Evolutionary conservation across 2,797 vertebrate species (phyloP).

Genomic region (Onychomys leucogaster): DNA sequence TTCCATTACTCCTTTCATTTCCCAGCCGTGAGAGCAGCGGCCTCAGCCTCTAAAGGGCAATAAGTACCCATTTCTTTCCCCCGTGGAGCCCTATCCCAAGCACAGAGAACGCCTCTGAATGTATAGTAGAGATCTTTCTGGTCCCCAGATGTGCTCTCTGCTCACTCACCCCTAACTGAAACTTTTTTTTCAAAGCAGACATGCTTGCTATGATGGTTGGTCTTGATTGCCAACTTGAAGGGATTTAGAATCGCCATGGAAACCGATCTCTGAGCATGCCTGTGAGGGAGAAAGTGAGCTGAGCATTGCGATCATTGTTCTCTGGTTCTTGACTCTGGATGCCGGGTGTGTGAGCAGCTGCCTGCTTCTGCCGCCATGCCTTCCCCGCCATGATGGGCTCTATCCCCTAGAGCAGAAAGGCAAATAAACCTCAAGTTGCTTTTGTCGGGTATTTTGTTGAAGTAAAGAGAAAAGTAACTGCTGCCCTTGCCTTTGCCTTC

Average conservation of each 20-base stretch:
- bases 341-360: too few relatives aligned
- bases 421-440: not conserved
- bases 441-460: not conserved
- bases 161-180: not conserved
- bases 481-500: not conserved
- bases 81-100: not conserved
- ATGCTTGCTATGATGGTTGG: not conserved
- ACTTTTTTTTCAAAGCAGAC: conserved; percentile 22
- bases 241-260: not conserved
- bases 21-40: not conserved
- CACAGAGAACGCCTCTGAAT: not conserved
- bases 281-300: not conserved
- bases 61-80: not conserved
- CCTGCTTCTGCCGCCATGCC: not conserved
- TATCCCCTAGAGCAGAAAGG: not conserved
- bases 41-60: not conserved
- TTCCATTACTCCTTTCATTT: conserved; percentile 21
- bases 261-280: not conserved
- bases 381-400: not conserved
- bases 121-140: not conserved
- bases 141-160: not conserved
- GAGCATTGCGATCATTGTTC: not conserved
- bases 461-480: not conserved
- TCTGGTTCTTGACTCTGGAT: not conserved
- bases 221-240: not conserved